Evolutionary conservation across 2,797 vertebrate species (phyloP), one percentile per base, ranked within the genome.

Genomic region (Phrynocephalus guinanensis): DNA sequence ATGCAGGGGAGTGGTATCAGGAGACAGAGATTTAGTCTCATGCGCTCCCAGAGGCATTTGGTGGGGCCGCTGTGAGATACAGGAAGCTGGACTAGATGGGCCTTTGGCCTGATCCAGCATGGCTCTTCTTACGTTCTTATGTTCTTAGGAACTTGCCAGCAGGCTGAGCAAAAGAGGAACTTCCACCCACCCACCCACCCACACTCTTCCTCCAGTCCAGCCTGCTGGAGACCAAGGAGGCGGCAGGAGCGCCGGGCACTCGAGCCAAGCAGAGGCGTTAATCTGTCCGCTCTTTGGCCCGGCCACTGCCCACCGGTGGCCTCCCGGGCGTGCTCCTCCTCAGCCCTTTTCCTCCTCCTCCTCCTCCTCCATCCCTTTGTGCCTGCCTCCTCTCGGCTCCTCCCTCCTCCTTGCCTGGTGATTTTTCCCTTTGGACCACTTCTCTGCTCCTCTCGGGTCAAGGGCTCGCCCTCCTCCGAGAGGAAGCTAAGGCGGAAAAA

Each of bases 381-480:
- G 16, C 15, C 33, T 6, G 48, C 44, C 9, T 28, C n/a, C 7
- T 1, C 28, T 22, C 1, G 18, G 26, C 70, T 9, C 20, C 88
- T 89, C 75, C 87, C 26, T 89, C 88, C 71, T 91, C 83, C 91
- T 92, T 84, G 66, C 67, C 89, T 88, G 85, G 73, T 81, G 93
- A 30, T 91, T 94, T 92, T 16, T 81, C 90, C 82, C 90, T 94
- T 87, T 90, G 89, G n/a, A 26, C 89, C 81, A 70, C 70, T 91
- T 92, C 90, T 91, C 0, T 87, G 76, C 78, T 90, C 92, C 96
- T 20, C 28, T 24, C 88, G 91, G 94, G 94, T 93, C 95, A 95
- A 95, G 93, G 93, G 95, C 95, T 97, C 96, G 93, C 92, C 96
- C 94, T 95, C 82, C 91, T 94, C 96, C 96, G 97, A 95, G 95